These are phyloP conservation scores for Timandra comae DNA, from an alignment of 2,888 invertebrate species.

Conservation along the genomic window DNA sequence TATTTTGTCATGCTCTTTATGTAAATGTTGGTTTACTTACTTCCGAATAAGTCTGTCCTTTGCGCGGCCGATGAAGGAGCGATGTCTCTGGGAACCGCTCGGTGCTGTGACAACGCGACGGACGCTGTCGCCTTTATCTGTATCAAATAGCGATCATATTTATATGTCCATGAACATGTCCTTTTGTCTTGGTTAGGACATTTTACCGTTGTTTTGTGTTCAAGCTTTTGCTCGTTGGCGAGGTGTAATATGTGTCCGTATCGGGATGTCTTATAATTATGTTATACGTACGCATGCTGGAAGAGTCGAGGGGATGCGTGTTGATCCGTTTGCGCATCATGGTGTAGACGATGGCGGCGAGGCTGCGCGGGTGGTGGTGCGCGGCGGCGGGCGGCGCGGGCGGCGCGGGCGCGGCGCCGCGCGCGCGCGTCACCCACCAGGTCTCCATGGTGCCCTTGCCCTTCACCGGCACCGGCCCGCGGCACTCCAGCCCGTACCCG, in stretches of 20 bases:
- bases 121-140: no score
- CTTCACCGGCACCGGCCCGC: slow-evolving; percentile 94
- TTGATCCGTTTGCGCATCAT: slow-evolving; percentile 86
- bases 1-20: no score
- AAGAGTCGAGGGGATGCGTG: slow-evolving; percentile 45
- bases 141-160: no score
- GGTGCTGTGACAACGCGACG: slow-evolving; percentile 36
- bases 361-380: slow-evolving; percentile 82
- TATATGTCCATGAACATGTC: no score
- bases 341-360: slow-evolving; percentile 92
- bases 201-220: no score
- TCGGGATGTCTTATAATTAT: no score
- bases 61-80: slow-evolving; percentile 35
- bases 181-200: no score
- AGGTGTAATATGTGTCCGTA: no score
- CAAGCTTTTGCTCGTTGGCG: no score
- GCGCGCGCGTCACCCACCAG: slow-evolving; percentile 88
- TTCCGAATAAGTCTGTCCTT: slow-evolving; percentile 23
- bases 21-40: slow-evolving; percentile 20
- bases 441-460: slow-evolving; percentile 98
- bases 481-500: slow-evolving; percentile 83
- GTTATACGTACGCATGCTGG: slow-evolving; percentile 22
- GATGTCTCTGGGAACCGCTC: slow-evolving; percentile 34
- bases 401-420: slow-evolving; percentile 73
- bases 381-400: slow-evolving; percentile 75